Percentiles rank a stretch among this genome's conserved stretches.
These are phyloP conservation scores for Sebastes flavidus DNA, from an alignment of 2,797 vertebrate species.

Conservation along the genomic window DNA sequence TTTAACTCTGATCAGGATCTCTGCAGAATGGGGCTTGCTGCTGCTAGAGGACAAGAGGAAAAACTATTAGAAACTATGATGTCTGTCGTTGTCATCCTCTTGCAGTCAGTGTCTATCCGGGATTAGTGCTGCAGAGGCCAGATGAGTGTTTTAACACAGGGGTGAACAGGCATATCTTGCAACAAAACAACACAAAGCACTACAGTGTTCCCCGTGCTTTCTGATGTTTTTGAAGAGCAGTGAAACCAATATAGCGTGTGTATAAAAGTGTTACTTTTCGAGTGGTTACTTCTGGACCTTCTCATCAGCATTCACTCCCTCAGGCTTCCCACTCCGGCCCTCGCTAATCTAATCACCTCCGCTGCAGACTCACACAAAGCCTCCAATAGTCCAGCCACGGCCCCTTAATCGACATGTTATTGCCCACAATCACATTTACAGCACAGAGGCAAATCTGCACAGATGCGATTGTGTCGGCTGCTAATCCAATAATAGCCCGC, in stretches of 20 bases:
- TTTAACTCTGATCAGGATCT: not conserved
- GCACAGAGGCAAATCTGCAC: conserved; percentile 94
- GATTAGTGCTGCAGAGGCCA: not conserved
- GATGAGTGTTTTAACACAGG: not conserved
- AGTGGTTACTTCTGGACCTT: conserved; percentile 39
- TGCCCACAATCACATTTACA: conserved; percentile 95
- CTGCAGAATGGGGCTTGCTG: not conserved
- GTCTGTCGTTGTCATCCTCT: not conserved
- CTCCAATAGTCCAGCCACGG: conserved; percentile 88
- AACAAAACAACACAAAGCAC: not conserved
- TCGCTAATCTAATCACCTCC: conserved; percentile 89
- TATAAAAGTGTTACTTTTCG: conserved; percentile 45
- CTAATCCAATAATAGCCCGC: conserved; percentile 91
- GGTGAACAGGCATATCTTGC: not conserved
- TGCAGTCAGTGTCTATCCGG: not conserved
- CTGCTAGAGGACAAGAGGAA: not conserved
- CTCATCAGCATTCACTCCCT: conserved; percentile 73
- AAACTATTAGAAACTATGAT: not conserved
- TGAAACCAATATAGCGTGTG: conserved; percentile 12
- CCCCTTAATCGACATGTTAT: conserved; percentile 96
- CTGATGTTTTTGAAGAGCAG: not conserved
- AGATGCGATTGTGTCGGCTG: conserved; percentile 91
- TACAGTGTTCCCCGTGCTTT: not conserved
- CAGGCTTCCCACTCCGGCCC: conserved; percentile 75
- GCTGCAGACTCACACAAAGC: conserved; percentile 91